Base-by-base conservation (phyloP, 2,113 vertebrate genomes). In the Seriola dumerili region DNA sequence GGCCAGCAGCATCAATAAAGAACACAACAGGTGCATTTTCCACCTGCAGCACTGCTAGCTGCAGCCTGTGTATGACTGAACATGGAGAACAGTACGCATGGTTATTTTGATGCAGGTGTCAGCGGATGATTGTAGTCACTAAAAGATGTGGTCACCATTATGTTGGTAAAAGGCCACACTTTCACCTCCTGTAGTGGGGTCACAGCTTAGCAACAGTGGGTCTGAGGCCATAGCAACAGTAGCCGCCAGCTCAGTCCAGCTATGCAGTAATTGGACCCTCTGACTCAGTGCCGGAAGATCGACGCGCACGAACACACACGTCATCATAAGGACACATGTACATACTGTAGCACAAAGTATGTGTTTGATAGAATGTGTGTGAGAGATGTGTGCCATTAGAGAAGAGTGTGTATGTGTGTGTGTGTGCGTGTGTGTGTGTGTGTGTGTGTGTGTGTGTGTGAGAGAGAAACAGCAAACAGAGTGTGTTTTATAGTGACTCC, bases 171-270 rank as follows among this genome's bases (percentile, higher is more conserved):
- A 83, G 76, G 65, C 72, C 72, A 78, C 17, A 48, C 52, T 61
- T 72, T 78, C 25, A 72, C 78, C 44, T 84, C 36, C 3, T 66
- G 54, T 10, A 7, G 69, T 10, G 48, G 66, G 90, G 86, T 85
- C 77, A 76, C 48, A 89, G 84, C 91, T 77, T 92, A 89, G 92
- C 91, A 94, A 89, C 90, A 64, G 78, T 19, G 57, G 69, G 58
- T 79, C 81, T 68, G 50, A 65, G 62, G 80, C 29, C 90, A 76
- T 92, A 88, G 92, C 90, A 93, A 94, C 92, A 80, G 85, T 84
- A 85, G 79, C 65, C 29, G 34, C 81, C 21, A 36, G 75, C 34
- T 69, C 61, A 13, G 78, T 82, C 84, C 85, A 74, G 78, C 42
- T 5, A 70, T 25, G 57, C 58, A 13, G 57, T 90, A 86, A 92